These are phyloP conservation scores for Drosophila virilis DNA, from an alignment of 1,140 invertebrate genomes.

Conservation along the genomic window DNA sequence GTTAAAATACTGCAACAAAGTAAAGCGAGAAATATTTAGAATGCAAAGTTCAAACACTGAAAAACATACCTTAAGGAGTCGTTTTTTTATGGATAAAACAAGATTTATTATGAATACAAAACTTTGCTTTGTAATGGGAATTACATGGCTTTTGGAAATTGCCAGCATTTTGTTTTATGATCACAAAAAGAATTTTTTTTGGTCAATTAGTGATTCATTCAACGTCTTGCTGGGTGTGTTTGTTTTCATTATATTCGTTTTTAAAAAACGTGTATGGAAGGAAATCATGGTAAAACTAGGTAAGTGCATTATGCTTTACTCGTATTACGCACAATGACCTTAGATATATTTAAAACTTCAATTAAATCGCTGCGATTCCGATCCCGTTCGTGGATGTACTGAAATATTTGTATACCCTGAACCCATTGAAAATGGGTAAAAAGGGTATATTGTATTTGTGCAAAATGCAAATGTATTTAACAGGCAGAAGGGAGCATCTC, in stretches of 20 bases:
- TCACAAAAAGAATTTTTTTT: constrained; percentile 85
- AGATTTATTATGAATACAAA: constrained; percentile 89
- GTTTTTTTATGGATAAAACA: constrained; percentile 88
- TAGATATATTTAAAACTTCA: too few species aligned
- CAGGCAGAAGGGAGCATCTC: too few species aligned
- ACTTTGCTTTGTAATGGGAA: constrained; percentile 90
- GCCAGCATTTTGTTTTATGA: constrained; percentile 85
- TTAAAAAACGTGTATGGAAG: constrained; percentile 87
- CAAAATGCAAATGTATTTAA: too few species aligned
- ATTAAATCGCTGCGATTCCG: too few species aligned
- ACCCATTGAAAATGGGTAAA: too few species aligned
- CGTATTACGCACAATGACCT: too few species aligned
- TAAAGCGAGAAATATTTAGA: constrained; percentile 88
- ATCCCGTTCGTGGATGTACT: too few species aligned
- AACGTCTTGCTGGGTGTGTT: constrained; percentile 88
- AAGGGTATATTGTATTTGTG: too few species aligned
- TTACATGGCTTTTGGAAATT: constrained; percentile 89
- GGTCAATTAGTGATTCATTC: constrained; percentile 86
- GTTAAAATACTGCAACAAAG: constrained; percentile 87
- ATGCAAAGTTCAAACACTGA: constrained; percentile 86
- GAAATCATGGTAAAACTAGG: constrained; percentile 85
- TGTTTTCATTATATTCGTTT: constrained; percentile 88
- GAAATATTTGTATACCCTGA: too few species aligned
- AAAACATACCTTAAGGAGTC: constrained; percentile 84
- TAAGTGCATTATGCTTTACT: constrained; percentile 47